Base-by-base conservation (phyloP, 2,113 vertebrate genomes). In the Pagrus major region DNA sequence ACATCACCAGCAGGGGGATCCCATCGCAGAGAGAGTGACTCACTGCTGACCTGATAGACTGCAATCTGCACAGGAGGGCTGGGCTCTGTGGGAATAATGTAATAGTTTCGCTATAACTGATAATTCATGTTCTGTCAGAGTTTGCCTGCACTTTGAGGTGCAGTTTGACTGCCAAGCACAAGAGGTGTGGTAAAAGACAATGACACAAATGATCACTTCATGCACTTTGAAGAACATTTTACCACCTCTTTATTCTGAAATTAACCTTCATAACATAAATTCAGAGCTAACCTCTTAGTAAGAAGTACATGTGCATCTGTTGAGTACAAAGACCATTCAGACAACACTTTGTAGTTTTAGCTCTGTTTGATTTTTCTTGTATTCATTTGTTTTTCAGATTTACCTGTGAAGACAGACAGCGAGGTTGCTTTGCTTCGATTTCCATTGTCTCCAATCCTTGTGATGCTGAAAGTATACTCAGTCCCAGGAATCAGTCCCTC, bases 331-430 rank as follows among this genome's bases (percentile, higher is more conserved):
- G 8, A 20, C 9, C n/a, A 42, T 55, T 15, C 18, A 70, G 37
- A 55, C 2, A 42, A 42, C 6, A 55, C 6, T 27, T 67, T n/a
- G n/a, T n/a, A n/a, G n/a, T n/a, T n/a, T n/a, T n/a, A n/a, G n/a
- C n/a, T n/a, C n/a, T n/a, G n/a, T n/a, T n/a, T n/a, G n/a, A 11
- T n/a, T 49, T 21, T 42, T 7, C 33, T 35, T 56, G 2, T 15
- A 49, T 9, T 55, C 1, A 20, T 18, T 18, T 55, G 14, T 44
- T 56, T 15, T 46, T 15, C 29, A 25, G 41, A 35, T 59, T 72
- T 86, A 92, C 88, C 82, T 71, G 89, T 91, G 29, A 42, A 83
- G 29, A 76, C 54, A 16, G 75, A 65, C 9, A 85, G 9, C 29
- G 25, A 54, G 1, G 46, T 31, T 9, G 44, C n/a, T 37, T 65